Percentiles rank a stretch among this genome's conserved stretches.
phyloP scores from a whole-genome alignment of 2,888 invertebrate species.

The Andrena bicolor region DNA sequence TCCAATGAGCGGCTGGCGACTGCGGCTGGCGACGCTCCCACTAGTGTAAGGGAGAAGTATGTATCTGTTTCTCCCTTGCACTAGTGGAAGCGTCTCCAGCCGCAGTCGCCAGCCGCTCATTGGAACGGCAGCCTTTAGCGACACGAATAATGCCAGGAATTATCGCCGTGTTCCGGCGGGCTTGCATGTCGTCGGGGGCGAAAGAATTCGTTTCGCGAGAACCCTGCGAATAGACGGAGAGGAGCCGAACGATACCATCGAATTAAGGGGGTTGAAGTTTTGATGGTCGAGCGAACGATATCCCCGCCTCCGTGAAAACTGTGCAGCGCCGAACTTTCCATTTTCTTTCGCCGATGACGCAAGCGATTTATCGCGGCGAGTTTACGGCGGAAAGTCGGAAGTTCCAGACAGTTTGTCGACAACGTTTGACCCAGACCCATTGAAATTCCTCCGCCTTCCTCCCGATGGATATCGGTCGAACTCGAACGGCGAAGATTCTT shows the following conservation, averaged over 20 bases:
- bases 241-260: not conserved
- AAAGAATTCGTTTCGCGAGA: not conserved
- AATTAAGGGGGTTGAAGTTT: not conserved
- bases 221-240: not conserved
- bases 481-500: conserved; percentile 46
- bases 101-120: too few relatives aligned
- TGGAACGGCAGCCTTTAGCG: too few relatives aligned
- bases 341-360: conserved; percentile 31
- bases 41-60: too few relatives aligned
- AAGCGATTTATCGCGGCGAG: conserved; percentile 53
- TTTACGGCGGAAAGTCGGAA: conserved; percentile 52
- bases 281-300: not conserved
- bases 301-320: too few relatives aligned
- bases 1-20: too few relatives aligned
- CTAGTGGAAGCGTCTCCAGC: too few relatives aligned
- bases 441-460: conserved; percentile 38
- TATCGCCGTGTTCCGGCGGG: conserved; percentile 16
- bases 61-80: too few relatives aligned
- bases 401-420: conserved; percentile 60
- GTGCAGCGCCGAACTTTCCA: conserved; percentile 19
- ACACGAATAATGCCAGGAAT: conserved; percentile 21
- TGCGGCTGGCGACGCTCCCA: too few relatives aligned
- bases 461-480: conserved; percentile 50
- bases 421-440: conserved; percentile 62
- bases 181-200: not conserved